Conservation (phyloP, 2,888 invertebrate genomes). For the Polydrusus pterygomalis region DNA sequence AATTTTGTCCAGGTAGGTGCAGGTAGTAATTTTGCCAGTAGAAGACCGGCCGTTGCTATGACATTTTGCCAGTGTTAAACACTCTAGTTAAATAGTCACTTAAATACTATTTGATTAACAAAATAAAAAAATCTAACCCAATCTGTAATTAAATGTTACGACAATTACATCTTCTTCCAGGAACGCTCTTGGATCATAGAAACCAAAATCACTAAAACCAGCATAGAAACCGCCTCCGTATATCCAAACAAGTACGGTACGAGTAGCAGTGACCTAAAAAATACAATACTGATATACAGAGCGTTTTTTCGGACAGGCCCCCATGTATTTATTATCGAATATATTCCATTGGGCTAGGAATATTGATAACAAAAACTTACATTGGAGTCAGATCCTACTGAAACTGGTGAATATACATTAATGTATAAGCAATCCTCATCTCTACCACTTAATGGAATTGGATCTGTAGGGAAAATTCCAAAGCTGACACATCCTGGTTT, state of each 20-base stretch:
- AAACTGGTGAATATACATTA: slow-evolving; percentile 56
- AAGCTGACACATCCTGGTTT: slow-evolving; percentile 50
- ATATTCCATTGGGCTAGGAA: too few relatives aligned
- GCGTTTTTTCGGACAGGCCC: too few relatives aligned
- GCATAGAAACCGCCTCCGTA: slow-evolving; percentile 33
- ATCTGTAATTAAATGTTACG: slow-evolving; percentile 65
- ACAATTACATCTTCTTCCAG: slow-evolving; percentile 63
- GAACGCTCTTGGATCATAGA: slow-evolving; percentile 37
- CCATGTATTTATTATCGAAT: too few relatives aligned
- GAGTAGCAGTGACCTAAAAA: slow-evolving; percentile 64
- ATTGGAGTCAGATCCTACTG: slow-evolving; percentile 15
- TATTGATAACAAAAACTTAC: neutral
- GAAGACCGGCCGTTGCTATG: too few relatives aligned
- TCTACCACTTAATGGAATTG: slow-evolving; percentile 25
- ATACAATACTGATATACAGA: too few relatives aligned
- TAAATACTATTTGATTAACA: too few relatives aligned
- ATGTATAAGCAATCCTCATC: slow-evolving; percentile 58
- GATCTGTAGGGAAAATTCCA: slow-evolving; percentile 50
- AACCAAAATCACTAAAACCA: slow-evolving; percentile 20
- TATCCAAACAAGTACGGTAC: slow-evolving; percentile 66
- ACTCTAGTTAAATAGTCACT: too few relatives aligned
- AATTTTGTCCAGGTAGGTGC: too few relatives aligned
- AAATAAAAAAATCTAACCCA: slow-evolving; percentile 55
- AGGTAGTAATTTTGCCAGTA: too few relatives aligned
- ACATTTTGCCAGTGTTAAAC: too few relatives aligned